Evolutionary conservation across 2,888 invertebrate genomes (phyloP), one percentile per base, ranked within the genome.

Genomic region (Pyralis farinalis): DNA sequence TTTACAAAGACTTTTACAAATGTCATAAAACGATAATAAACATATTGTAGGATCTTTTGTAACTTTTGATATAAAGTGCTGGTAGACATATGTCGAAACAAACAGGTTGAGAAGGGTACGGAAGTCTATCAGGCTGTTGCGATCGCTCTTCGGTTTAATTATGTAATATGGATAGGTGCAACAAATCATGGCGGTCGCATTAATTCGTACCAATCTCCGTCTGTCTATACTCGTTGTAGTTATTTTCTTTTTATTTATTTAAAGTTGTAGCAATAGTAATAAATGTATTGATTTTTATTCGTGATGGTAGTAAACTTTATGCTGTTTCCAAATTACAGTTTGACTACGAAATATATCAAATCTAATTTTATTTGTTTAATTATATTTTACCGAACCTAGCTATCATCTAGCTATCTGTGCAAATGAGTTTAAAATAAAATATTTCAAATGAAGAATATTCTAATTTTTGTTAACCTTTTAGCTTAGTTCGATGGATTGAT

Each of bases 31-130:
- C 61, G 61, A 54, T 66, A 69, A 62, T 59, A 56, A 68, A 64
- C 75, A 76, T 78, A 74, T 77, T 81, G 80, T 83, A 84, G 74
- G 68, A 73, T 73, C 75, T 85, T 85, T 87, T 86, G 73, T 88
- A 87, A 81, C 79, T 86, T 87, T 87, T 87, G 82, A 87, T 87
- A 88, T 76, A 78, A 85, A 83, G 85, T 85, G 81, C 85, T 84
- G 83, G 83, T 83, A 82, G 83, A 75, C 63, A 58, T 62, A 68
- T 54, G 60, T 64, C 58, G 66, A 63, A 59, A 47, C 46, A 50
- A 63, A 51, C 79, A 87, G 87, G 80, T 72, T 64, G 62, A 87
- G 83, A 63, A 77, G 56, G 73, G 81, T 87, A 88, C 87, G 85
- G 67, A 88, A 82, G 88, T 71, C 59, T 22, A 44, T 34, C n/a